phyloP scores from a whole-genome alignment of 2,113 vertebrate genomes.

The Pseudolaguvia tuberculata region DNA sequence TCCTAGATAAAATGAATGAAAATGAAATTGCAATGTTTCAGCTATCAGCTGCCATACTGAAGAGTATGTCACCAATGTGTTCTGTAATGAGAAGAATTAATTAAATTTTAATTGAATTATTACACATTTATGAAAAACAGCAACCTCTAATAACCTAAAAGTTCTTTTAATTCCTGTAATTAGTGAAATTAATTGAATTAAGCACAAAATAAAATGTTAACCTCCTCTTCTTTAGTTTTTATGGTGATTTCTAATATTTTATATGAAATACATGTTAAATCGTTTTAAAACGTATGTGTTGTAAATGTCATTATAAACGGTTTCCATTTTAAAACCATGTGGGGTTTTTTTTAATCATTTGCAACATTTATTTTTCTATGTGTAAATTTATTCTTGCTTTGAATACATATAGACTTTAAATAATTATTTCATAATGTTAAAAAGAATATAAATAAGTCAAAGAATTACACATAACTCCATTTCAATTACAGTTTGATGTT shows the following conservation, averaged over 20 bases:
- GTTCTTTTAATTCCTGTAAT: neutral
- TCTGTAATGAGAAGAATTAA: neutral
- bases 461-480: constrained; percentile 4
- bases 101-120: neutral
- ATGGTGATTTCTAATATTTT: neutral
- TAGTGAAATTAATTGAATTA: neutral
- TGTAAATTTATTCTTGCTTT: constrained; percentile 31
- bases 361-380: constrained; percentile 48
- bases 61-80: no score
- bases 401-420: neutral
- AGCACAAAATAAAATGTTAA: neutral
- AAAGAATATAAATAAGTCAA: neutral
- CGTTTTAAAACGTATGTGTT: neutral
- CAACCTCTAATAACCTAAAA: neutral
- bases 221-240: neutral
- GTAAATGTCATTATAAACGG: neutral
- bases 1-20: neutral
- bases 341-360: constrained; percentile 45
- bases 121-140: neutral
- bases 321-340: constrained; percentile 16
- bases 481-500: neutral
- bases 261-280: neutral
- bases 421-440: constrained; percentile 8
- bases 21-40: no score
- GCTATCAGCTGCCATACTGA: neutral